A percentile compares a stretch with the other conserved stretches of the same genome.
Evolutionary conservation across 1,140 invertebrate species (phyloP).

Genomic region (Myzus persicae): DNA sequence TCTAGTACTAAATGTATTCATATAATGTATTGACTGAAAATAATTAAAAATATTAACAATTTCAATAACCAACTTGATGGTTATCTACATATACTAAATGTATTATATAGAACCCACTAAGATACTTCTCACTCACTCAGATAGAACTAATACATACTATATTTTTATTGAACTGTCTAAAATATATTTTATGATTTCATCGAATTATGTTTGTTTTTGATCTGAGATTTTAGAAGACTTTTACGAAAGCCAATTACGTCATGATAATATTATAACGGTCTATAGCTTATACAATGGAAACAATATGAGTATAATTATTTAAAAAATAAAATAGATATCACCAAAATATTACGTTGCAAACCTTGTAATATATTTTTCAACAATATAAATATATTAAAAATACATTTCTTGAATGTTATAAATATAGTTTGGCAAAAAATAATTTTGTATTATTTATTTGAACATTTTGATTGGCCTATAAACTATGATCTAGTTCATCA

Average conservation of each 20-base stretch:
- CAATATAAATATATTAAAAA: constrained; percentile 5
- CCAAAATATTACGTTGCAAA: neutral
- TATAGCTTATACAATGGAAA: neutral
- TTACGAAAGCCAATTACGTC: neutral
- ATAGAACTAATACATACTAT: no score
- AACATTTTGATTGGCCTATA: constrained; percentile 16
- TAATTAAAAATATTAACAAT: neutral
- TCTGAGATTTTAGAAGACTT: neutral
- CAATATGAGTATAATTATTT: neutral
- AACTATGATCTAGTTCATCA: neutral
- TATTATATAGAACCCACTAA: no score
- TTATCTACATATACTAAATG: no score
- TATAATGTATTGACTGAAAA: no score
- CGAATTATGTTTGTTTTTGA: neutral
- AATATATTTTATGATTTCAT: neutral
- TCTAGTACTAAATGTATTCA: neutral
- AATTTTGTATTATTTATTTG: neutral
- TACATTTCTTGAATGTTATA: neutral
- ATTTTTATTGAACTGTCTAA: neutral
- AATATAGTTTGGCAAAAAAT: neutral
- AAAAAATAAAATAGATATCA: neutral
- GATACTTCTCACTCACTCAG: no score
- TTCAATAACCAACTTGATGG: no score
- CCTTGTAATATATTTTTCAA: neutral
- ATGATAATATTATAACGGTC: neutral